Evolutionary conservation across 2,888 invertebrate genomes (phyloP).

Genomic region (Horisme vitalbata): DNA sequence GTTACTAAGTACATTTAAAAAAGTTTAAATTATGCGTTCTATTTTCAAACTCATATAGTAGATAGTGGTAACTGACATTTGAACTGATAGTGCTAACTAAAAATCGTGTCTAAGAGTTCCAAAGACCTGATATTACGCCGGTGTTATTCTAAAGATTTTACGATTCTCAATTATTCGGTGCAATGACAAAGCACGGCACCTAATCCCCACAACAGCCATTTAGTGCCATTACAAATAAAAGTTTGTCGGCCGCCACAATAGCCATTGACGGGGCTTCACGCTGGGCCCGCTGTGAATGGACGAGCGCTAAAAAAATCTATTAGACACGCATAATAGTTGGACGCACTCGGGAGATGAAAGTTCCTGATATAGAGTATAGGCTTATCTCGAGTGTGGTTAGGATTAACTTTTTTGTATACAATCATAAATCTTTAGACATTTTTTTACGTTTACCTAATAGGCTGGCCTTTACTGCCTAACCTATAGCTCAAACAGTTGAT

Average conservation of each 20-base stretch:
- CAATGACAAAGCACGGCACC: conserved; percentile 71
- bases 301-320: conserved; percentile 76
- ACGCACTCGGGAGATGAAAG: conserved; percentile 58
- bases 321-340: conserved; percentile 76
- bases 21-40: no score
- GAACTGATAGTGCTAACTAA: no score
- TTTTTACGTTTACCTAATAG: no score
- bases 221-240: conserved; percentile 79
- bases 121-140: conserved; percentile 15
- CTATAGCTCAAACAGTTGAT: no score
- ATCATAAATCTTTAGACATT: no score
- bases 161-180: conserved; percentile 46
- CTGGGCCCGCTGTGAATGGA: conserved; percentile 76
- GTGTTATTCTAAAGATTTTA: conserved; percentile 43
- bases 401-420: no score
- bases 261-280: conserved; percentile 77
- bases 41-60: no score
- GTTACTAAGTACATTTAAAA: no score
- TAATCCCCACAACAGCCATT: conserved; percentile 81
- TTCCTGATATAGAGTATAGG: conserved; percentile 50
- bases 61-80: no score
- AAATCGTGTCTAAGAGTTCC: no score
- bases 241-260: conserved; percentile 71
- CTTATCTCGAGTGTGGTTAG: conserved; percentile 30
- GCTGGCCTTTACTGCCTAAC: no score